phyloP scores from a whole-genome alignment of 2,797 vertebrate species.

The Nyctibius grandis region DNA sequence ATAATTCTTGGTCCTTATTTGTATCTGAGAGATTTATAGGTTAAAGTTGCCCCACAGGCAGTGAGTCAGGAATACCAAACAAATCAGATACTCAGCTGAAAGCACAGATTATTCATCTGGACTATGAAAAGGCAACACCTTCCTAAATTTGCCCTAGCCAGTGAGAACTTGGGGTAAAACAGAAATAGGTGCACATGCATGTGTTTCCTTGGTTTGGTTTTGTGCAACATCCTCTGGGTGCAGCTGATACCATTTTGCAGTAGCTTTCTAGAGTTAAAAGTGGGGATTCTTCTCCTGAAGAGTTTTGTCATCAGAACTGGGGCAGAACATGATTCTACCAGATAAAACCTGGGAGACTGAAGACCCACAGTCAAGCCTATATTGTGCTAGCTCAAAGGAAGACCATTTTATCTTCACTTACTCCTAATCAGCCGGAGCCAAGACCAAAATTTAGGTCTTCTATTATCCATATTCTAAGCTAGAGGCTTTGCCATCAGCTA shows the following conservation, averaged over 20 bases:
- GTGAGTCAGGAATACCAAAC: constrained; percentile 5
- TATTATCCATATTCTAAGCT: not conserved
- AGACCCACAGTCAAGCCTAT: not conserved
- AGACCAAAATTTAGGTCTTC: not conserved
- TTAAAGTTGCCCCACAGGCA: constrained; percentile 28
- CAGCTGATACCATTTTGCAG: not conserved
- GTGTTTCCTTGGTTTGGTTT: not conserved
- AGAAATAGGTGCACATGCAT: not conserved
- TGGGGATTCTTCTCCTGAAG: not conserved
- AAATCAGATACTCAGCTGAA: not conserved
- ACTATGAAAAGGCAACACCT: constrained; percentile 2
- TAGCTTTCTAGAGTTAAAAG: not conserved
- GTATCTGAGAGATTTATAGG: constrained; percentile 9
- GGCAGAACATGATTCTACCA: not conserved
- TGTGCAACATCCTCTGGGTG: not conserved
- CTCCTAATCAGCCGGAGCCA: not conserved
- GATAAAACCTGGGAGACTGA: not conserved
- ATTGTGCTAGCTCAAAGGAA: not conserved
- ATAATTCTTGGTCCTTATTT: constrained; percentile 25
- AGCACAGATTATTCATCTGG: not conserved
- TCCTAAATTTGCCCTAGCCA: not conserved
- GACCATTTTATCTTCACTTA: not conserved
- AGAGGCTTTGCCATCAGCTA: not conserved
- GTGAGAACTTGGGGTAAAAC: not conserved
- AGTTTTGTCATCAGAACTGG: not conserved